Evolutionary conservation across 2,113 vertebrate species (phyloP), one percentile per base, ranked within the genome.

Genomic region (Balaeniceps rex): DNA sequence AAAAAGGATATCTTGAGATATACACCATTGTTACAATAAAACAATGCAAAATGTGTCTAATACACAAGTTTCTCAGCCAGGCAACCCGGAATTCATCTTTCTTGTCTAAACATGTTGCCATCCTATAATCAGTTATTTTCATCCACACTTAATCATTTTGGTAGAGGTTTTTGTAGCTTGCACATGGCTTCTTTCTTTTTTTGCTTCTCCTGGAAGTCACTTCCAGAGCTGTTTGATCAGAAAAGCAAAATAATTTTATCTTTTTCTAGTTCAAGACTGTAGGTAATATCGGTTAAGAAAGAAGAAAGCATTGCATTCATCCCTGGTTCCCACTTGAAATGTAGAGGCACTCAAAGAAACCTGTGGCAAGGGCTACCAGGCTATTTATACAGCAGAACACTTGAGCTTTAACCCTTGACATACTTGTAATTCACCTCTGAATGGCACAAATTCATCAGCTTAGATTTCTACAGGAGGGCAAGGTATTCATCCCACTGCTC

Each of bases 361-460:
- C 26, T 28, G 24, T 55, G 22, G 52, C 47, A 84, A 55, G 26
- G 24, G 28, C 52, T 91, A 58, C 12, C 38, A 71, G 22, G 29
- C 33, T 82, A 33, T 36, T 81, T 42, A 60, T 12, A 68, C 3
- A 47, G 14, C 21, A 79, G 29, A 85, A 79, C 6, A 66, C 18
- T n/a, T 51, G 16, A 46, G n/a, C 22, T 76, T 90, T 77, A 81
- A 75, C 25, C 16, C 23, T 33, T 63, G 26, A 54, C 5, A 5
- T 42, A 70, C 7, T 12, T 40, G 28, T 19, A 84, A 71, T 21
- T 66, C 21, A 38, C 24, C 61, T 85, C n/a, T 26, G 29, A 89
- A 64, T 1, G 2, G 8, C 0, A 0, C 11, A 51, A 42, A 49
- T 57, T 60, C 42, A 75, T 42, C 23, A 33, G 6, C 18, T 64